These are phyloP conservation scores for Phalloptychus januarius DNA, from an alignment of 2,797 vertebrate genomes.

Conservation along the genomic window DNA sequence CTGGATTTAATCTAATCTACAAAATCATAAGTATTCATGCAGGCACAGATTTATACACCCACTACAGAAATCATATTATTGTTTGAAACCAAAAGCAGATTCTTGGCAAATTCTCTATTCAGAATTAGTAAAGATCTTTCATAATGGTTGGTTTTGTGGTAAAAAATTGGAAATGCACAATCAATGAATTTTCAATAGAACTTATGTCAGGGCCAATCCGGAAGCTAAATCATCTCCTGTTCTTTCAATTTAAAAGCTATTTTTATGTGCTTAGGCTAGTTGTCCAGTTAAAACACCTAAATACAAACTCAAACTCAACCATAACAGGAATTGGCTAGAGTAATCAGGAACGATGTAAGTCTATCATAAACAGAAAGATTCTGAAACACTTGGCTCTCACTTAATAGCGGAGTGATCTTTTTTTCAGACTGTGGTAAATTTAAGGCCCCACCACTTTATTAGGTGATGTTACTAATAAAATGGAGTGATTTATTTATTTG, in stretches of 20 bases:
- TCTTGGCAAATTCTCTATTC: neutral
- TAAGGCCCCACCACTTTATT: neutral
- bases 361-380: neutral
- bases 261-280: neutral
- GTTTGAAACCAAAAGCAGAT: neutral
- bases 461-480: neutral
- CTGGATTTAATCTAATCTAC: neutral
- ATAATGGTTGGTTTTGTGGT: neutral
- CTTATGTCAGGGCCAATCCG: neutral
- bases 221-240: neutral
- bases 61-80: neutral
- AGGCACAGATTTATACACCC: neutral
- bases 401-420: neutral
- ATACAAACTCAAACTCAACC: neutral
- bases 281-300: neutral
- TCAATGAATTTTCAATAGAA: neutral
- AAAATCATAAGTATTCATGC: neutral
- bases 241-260: neutral
- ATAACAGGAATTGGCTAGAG: neutral
- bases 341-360: neutral
- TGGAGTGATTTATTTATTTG: constrained; percentile 20
- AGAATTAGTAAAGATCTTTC: neutral
- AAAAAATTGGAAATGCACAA: neutral
- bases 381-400: neutral
- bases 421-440: neutral